Conservation (phyloP, 2,113 vertebrate genomes). For the Poeciliopsis retropinna region DNA sequence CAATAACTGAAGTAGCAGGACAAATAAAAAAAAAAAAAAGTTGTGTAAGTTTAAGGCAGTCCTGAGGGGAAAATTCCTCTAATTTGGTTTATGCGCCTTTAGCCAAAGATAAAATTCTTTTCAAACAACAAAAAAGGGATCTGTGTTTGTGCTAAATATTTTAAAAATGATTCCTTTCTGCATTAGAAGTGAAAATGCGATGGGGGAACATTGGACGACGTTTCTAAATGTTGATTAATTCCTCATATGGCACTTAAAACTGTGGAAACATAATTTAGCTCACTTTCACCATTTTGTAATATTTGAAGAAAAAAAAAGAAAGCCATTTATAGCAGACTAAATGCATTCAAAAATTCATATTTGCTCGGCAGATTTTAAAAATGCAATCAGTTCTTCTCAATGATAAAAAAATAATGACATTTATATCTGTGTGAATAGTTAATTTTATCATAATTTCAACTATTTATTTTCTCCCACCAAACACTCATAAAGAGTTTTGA, state of each 20-base stretch:
- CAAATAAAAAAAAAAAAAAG: conserved; percentile 3
- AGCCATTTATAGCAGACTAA: not conserved
- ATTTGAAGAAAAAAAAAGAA: not conserved
- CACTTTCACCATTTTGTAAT: not conserved
- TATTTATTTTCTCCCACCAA: not conserved
- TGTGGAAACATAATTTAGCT: not conserved
- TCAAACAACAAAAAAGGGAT: not conserved
- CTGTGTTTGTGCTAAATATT: not conserved
- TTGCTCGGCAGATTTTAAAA: not conserved
- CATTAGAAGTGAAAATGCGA: not conserved
- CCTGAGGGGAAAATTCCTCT: not conserved
- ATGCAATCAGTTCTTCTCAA: not conserved
- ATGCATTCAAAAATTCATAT: not conserved
- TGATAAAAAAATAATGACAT: not conserved
- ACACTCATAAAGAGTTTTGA: not conserved
- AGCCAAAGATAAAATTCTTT: not conserved
- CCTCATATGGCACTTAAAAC: not conserved
- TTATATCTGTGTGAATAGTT: not conserved
- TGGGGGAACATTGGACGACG: not conserved
- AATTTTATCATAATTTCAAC: not conserved
- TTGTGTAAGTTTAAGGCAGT: not conserved
- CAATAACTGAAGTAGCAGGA: conserved; percentile 11
- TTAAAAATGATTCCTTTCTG: not conserved
- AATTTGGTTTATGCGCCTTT: not conserved
- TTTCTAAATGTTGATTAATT: not conserved